Evolutionary conservation across 2,113 vertebrate species (phyloP), one percentile per base, ranked within the genome.

Genomic region (Charadrius vociferus): DNA sequence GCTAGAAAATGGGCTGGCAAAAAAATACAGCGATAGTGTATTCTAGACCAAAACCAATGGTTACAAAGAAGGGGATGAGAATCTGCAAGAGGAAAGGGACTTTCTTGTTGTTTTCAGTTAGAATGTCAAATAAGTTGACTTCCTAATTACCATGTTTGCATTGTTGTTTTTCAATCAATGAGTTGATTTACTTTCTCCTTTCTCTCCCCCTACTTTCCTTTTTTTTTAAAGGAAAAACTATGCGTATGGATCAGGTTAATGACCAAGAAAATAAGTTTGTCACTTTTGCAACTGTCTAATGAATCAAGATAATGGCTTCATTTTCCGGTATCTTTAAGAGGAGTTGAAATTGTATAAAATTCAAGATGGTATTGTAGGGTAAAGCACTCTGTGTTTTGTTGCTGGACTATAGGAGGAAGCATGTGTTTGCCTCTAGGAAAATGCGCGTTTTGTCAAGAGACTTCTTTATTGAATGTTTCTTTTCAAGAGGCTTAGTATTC

Each of bases 401-500:
- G 50, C 75, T 86, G 41, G 75, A 52, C 94, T 94, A 12, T 41
- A 78, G 83, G 86, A 81, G 79, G 41, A 91, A 74, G 45, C 68
- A 77, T 87, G 47, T 93, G 84, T 94, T 94, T 93, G 74, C 93
- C 84, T 93, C 58, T 61, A 91, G 95, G 93, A 95, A 93, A 95
- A 90, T 78, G 65, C 8, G 8, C 52, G 63, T 84, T 94, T 81
- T 81, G 56, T 95, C 10, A 14, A 88, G 81, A 89, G 34, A 59
- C 24, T 56, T 85, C 67, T 86, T 88, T 75, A 66, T 15, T 77
- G 53, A 93, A 36, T 82, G 56, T 93, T 89, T 84, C 89, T 96
- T 96, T 97, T 95, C 86, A 96, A 90, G 93, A 90, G 84, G 62
- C 62, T 93, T 94, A 95, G 95, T 93, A 96, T 95, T 87, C 91